A percentile compares a stretch with the other conserved stretches of the same genome.
Evolutionary conservation across 2,113 vertebrate species (phyloP).

Genomic region (Pholis gunnellus): DNA sequence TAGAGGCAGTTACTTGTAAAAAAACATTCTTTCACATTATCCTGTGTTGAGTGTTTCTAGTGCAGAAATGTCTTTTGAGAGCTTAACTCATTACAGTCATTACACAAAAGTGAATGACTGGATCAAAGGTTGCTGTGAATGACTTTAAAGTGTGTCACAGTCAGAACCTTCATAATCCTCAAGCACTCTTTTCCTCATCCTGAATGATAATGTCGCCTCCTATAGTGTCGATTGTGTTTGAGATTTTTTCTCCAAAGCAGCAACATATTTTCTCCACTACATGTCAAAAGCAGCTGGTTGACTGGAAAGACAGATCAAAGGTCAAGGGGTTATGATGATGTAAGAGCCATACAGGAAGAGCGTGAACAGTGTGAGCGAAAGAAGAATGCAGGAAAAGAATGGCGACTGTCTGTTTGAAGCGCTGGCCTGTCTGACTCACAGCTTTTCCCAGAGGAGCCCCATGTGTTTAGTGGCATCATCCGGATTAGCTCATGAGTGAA

Average conservation of each 20-base stretch:
- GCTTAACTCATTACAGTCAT: neutral
- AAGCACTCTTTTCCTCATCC: conserved; percentile 19
- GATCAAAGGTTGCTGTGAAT: neutral
- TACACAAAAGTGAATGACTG: conserved; percentile 4
- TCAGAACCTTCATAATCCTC: conserved; percentile 28
- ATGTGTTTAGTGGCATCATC: conserved; percentile 47
- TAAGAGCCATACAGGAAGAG: conserved; percentile 62
- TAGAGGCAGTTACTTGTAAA: too few relatives aligned
- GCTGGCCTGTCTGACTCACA: conserved; percentile 59
- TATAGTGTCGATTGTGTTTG: conserved; percentile 25
- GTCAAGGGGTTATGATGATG: conserved; percentile 49
- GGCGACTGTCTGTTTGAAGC: conserved; percentile 31
- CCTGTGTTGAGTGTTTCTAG: neutral
- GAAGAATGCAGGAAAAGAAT: conserved; percentile 44
- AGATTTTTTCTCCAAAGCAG: conserved; percentile 6
- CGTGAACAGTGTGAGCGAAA: conserved; percentile 36
- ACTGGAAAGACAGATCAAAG: conserved; percentile 19
- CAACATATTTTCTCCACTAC: conserved; percentile 9
- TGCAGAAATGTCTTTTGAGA: neutral
- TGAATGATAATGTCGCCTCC: conserved; percentile 17
- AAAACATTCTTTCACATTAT: neutral
- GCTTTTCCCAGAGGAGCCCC: conserved; percentile 30
- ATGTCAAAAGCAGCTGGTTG: conserved; percentile 54
- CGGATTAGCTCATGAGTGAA: conserved; percentile 40
- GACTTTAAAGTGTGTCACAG: conserved; percentile 29